Conservation (phyloP, 1,140 invertebrate species). For the Lordiphosa clarofinis region DNA sequence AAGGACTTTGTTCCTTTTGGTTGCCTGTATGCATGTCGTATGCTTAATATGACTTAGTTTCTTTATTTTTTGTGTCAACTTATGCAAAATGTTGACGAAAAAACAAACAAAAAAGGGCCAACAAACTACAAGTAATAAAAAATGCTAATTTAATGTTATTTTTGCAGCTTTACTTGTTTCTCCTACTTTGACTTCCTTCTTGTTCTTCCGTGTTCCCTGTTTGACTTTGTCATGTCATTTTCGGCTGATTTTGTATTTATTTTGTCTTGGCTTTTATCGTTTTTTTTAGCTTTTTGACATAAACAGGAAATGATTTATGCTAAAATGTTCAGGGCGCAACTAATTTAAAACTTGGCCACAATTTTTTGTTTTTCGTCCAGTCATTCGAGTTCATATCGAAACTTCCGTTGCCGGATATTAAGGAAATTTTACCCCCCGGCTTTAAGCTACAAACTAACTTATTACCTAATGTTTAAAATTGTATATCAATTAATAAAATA, state of each 20-base stretch:
- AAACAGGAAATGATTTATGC: constrained; percentile 77
- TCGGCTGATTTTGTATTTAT: constrained; percentile 29
- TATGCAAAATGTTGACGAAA: constrained; percentile 56
- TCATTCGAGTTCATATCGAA: constrained; percentile 65
- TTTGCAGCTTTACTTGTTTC: constrained; percentile 42
- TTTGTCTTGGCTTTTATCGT: constrained; percentile 53
- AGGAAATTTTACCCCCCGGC: constrained; percentile 20
- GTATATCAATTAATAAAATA: constrained; percentile 41
- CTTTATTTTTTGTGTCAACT: constrained; percentile 42
- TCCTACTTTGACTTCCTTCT: constrained; percentile 36
- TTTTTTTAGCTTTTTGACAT: constrained; percentile 28
- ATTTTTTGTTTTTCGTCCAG: constrained; percentile 39
- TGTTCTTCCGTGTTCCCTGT: constrained; percentile 15
- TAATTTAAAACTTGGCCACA: constrained; percentile 62
- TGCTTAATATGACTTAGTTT: constrained; percentile 64
- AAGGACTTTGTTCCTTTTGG: no score
- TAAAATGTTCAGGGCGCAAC: constrained; percentile 55
- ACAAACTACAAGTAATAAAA: constrained; percentile 75
- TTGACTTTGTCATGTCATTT: constrained; percentile 44
- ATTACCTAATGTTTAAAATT: constrained; percentile 58
- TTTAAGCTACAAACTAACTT: constrained; percentile 27
- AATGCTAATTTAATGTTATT: constrained; percentile 77
- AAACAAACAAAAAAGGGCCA: constrained; percentile 24
- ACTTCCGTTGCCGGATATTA: constrained; percentile 65
- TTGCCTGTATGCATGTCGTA: constrained; percentile 39